A percentile compares a stretch with the other conserved stretches of the same genome.
phyloP scores from a whole-genome alignment of 1,140 invertebrate genomes.

The Diachasma alloeum region DNA sequence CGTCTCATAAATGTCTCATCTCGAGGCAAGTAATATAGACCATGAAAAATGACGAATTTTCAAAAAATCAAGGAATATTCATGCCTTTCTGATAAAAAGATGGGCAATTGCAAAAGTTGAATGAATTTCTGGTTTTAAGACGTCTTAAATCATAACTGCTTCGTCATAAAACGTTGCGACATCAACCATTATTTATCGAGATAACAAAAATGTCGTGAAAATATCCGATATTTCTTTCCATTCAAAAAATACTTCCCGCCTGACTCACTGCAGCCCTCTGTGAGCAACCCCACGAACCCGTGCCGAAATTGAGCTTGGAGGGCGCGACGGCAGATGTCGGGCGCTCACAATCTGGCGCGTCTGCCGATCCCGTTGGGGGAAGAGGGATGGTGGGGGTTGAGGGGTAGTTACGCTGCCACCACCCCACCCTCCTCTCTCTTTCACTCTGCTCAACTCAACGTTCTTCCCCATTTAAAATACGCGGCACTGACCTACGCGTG shows the following conservation, averaged over 20 bases:
- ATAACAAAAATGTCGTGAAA: too few relatives aligned
- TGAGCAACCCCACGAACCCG: conserved; percentile 3
- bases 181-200: too few relatives aligned
- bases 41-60: too few relatives aligned
- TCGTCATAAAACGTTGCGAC: too few relatives aligned
- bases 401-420: conserved; percentile 6
- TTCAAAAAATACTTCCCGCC: not conserved
- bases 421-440: conserved; percentile 50
- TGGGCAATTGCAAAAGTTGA: too few relatives aligned
- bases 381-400: conserved; percentile 20
- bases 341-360: conserved; percentile 35
- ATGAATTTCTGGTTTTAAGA: too few relatives aligned
- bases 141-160: too few relatives aligned
- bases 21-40: too few relatives aligned
- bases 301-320: conserved; percentile 33
- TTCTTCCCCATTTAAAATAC: conserved; percentile 11
- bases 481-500: conserved; percentile 58
- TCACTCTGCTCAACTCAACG: not conserved
- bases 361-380: not conserved
- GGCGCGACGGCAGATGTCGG: conserved; percentile 48
- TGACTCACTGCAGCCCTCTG: conserved; percentile 11
- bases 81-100: too few relatives aligned
- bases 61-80: too few relatives aligned
- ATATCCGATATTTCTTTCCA: not conserved
- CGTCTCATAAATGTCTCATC: too few relatives aligned